Percentiles rank a stretch among this genome's conserved stretches.
Evolutionary conservation across 1,140 invertebrate genomes (phyloP).

Genomic region (Idris sp.): DNA sequence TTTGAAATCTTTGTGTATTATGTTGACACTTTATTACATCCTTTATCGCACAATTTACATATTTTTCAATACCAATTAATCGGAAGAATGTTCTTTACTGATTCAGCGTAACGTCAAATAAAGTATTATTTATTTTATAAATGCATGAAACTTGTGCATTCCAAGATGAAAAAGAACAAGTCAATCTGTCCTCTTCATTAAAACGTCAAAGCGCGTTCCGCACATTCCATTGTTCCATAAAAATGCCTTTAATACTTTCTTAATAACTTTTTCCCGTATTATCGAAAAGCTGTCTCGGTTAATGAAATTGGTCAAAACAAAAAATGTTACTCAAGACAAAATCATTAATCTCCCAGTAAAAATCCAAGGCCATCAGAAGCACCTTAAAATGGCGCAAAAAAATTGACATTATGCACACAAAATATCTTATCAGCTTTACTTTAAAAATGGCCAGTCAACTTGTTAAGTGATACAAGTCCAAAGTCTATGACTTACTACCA

Average conservation of each 20-base stretch:
- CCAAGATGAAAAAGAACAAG: not conserved
- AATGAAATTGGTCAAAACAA: conserved; percentile 32
- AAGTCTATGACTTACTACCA: conserved; percentile 20
- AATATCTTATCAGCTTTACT: conserved; percentile 23
- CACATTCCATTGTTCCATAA: conserved; percentile 41
- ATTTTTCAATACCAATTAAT: no score
- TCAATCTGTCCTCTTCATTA: conserved; percentile 4
- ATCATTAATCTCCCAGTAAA: conserved; percentile 26
- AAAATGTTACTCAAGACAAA: conserved; percentile 22
- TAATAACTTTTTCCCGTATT: conserved; percentile 46
- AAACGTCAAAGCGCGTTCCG: conserved; percentile 13
- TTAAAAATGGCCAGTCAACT: conserved; percentile 34
- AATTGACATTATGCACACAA: conserved; percentile 29
- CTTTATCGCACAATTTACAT: conserved; percentile 21
- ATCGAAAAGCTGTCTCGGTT: conserved; percentile 35
- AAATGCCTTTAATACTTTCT: conserved; percentile 26
- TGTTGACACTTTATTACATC: conserved; percentile 33
- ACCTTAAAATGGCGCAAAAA: conserved; percentile 29
- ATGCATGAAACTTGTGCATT: conserved; percentile 1
- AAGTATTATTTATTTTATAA: no score
- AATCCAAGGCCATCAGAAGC: conserved; percentile 12
- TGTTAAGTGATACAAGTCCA: conserved; percentile 20
- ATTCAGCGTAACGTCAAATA: no score
- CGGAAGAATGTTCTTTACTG: no score
- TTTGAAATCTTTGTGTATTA: no score